A percentile compares a stretch with the other conserved stretches of the same genome.
phyloP scores from a whole-genome alignment of 2,888 invertebrate species.

The Troides aeacus region DNA sequence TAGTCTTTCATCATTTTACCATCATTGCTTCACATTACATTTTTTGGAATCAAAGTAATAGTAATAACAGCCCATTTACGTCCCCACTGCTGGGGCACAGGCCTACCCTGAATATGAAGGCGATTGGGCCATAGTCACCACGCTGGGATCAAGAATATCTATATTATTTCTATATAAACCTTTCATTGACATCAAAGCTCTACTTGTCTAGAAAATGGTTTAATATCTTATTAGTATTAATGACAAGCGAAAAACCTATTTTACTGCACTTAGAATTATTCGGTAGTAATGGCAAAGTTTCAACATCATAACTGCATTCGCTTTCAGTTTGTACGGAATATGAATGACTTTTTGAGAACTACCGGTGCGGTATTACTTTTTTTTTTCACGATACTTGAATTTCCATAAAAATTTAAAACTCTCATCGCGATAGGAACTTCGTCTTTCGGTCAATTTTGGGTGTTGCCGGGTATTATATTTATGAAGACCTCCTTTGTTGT shows the following conservation, averaged over 20 bases:
- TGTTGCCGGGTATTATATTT: background rate
- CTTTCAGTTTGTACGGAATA: slow-evolving; percentile 1
- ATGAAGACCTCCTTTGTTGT: background rate
- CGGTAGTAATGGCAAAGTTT: slow-evolving; percentile 1
- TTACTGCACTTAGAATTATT: background rate
- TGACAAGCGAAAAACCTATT: background rate
- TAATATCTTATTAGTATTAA: background rate
- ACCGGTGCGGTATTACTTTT: background rate
- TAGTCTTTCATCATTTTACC: background rate
- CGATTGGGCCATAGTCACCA: too few species aligned
- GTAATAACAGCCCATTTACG: too few species aligned
- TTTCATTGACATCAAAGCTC: too few species aligned
- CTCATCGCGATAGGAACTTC: background rate
- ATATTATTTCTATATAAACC: too few species aligned
- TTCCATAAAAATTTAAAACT: background rate
- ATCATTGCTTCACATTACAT: too few species aligned
- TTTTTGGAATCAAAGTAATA: too few species aligned
- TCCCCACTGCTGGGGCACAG: too few species aligned
- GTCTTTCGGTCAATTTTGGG: background rate
- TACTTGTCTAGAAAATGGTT: too few species aligned
- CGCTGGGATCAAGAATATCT: too few species aligned
- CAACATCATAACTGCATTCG: slow-evolving; percentile 1
- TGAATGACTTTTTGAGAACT: background rate
- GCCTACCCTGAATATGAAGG: too few species aligned
- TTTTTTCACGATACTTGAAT: background rate